Conservation (phyloP, 2,113 vertebrate species). For the Mungos mungo region DNA sequence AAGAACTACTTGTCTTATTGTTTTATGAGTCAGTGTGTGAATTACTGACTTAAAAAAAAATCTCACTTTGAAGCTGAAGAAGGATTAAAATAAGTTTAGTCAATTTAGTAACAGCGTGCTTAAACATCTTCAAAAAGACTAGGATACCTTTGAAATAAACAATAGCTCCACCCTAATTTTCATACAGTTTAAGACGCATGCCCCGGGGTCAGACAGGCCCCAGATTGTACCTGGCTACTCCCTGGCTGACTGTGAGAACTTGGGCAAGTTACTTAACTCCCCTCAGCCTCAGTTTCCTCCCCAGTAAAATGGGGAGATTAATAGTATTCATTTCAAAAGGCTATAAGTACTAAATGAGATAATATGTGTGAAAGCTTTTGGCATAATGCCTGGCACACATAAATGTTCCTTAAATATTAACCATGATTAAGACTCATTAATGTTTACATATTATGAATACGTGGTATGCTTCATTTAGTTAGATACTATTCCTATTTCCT, state of each 20-base stretch:
- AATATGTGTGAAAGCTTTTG: neutral
- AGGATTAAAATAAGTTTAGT: neutral
- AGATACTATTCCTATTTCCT: neutral
- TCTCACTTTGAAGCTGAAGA: neutral
- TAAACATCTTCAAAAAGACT: neutral
- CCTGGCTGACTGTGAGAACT: neutral
- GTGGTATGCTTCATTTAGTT: neutral
- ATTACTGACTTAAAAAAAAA: neutral
- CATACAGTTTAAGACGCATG: neutral
- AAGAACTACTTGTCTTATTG: neutral
- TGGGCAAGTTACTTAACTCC: neutral
- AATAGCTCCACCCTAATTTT: neutral
- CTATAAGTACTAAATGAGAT: neutral
- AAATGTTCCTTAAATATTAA: neutral
- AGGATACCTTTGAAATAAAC: neutral
- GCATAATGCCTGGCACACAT: neutral
- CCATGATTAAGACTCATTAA: neutral
- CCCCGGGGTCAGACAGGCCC: neutral
- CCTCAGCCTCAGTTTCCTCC: neutral
- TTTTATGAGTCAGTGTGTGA: neutral
- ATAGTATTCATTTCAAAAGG: neutral
- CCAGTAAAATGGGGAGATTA: neutral
- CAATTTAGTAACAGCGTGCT: slow-evolving; percentile 3
- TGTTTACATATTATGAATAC: neutral
- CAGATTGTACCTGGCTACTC: neutral